Evolutionary conservation across 1,140 invertebrate species (phyloP).

Genomic region (Lethocerus indicus): DNA sequence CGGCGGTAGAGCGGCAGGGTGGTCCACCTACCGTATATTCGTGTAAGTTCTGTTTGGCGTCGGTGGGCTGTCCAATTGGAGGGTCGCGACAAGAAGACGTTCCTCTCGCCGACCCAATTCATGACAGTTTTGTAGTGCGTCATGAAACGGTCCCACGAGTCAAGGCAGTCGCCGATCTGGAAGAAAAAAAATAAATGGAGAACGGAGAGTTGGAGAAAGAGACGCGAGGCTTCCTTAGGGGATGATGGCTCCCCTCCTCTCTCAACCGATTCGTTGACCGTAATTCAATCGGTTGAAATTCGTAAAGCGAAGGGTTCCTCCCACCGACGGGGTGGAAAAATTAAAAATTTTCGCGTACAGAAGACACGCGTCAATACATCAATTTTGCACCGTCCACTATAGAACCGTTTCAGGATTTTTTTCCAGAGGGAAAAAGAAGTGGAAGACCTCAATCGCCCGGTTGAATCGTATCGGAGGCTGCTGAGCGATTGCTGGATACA

Average conservation of each 20-base stretch:
- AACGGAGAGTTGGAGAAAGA: background rate
- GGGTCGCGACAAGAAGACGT: constrained; percentile 56
- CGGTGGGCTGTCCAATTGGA: constrained; percentile 57
- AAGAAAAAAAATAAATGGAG: constrained; percentile 13
- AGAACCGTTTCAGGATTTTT: too few species aligned
- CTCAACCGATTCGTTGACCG: background rate
- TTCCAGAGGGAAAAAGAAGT: too few species aligned
- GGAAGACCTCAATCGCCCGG: too few species aligned
- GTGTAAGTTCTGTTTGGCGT: constrained; percentile 67
- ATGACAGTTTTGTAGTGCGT: constrained; percentile 63
- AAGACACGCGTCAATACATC: too few species aligned
- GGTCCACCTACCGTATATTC: constrained; percentile 59
- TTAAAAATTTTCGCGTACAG: too few species aligned
- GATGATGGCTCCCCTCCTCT: background rate
- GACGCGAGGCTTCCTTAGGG: background rate
- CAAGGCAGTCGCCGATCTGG: constrained; percentile 68
- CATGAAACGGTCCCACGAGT: constrained; percentile 74
- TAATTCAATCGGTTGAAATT: background rate
- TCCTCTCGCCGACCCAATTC: constrained; percentile 68
- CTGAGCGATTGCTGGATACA: too few species aligned
- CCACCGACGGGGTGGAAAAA: too few species aligned
- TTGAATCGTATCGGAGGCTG: too few species aligned
- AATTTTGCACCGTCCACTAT: too few species aligned
- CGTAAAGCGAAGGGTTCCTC: too few species aligned
- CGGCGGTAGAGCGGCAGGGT: background rate